phyloP scores from a whole-genome alignment of 2,888 invertebrate genomes.

The Acanthosoma haemorrhoidale region DNA sequence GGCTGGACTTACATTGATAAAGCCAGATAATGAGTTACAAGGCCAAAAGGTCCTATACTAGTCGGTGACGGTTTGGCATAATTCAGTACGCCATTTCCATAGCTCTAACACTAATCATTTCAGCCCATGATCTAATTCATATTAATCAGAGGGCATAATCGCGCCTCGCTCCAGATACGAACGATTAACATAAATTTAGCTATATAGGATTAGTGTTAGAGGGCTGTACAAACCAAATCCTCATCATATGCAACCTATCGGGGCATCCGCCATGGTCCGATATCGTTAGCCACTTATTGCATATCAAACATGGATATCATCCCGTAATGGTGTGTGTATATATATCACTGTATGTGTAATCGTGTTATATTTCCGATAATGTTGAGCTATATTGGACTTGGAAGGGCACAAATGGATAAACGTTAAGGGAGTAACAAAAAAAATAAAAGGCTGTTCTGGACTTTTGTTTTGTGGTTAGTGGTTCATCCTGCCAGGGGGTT shows the following conservation, averaged over 20 bases:
- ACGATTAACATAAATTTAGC: neutral
- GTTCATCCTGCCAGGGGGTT: too few relatives aligned
- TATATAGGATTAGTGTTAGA: neutral
- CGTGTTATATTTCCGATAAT: too few relatives aligned
- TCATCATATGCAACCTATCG: neutral
- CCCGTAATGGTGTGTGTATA: too few relatives aligned
- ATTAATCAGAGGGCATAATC: constrained; percentile 9
- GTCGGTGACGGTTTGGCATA: neutral
- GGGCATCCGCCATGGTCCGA: too few relatives aligned
- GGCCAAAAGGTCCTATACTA: neutral
- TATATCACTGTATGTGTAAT: too few relatives aligned
- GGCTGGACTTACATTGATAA: neutral
- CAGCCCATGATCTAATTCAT: neutral
- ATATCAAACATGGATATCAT: too few relatives aligned
- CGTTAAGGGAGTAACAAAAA: too few relatives aligned
- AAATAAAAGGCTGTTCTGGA: too few relatives aligned
- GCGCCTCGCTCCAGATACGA: neutral
- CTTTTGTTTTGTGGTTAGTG: too few relatives aligned
- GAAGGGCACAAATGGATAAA: too few relatives aligned
- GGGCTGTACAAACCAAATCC: neutral
- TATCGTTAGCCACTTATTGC: too few relatives aligned
- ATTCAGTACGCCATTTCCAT: neutral
- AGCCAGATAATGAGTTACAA: neutral
- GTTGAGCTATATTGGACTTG: too few relatives aligned
- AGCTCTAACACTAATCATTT: neutral